Base-by-base conservation (phyloP, 2,113 vertebrate genomes). In the Hemichromis elongatus region DNA sequence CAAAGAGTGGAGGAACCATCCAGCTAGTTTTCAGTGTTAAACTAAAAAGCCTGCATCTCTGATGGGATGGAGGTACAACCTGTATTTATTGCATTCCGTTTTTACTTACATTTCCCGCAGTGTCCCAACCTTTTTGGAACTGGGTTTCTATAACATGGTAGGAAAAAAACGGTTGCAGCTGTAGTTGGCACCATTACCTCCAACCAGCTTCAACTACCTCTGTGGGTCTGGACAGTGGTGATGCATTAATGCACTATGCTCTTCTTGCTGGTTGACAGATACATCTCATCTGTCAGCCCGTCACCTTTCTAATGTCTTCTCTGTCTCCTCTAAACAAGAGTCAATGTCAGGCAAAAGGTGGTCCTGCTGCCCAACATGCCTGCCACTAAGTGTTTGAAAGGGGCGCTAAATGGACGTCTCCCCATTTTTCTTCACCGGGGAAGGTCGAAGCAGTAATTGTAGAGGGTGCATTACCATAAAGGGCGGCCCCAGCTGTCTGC, bases 371-470 rank as follows among this genome's bases (percentile, higher is more conserved):
- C 90, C 95, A 91, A 96, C 96, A 91, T 87, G 88, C 94, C 95
- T 97, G 95, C 93, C 95, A 93, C 95, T 95, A 95, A 96, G 92
- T 96, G 95, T 97, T 96, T 95, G 79, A 92, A 92, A 86, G 85
- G 95, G 93, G 82, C 77, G 92, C 88, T 94, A 93, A 95, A 90
- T 94, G 96, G 94, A 96, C 94, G 93, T 93, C 95, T 96, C 90
- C 94, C 95, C 95, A 94, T 95, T 95, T 95, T 96, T 93, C 91
- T 91, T 86, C 73, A 77, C 54, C 54, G 35, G 85, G 92, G 95
- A 96, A 96, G 97, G 96, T 97, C 96, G 96, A 90, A 95, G 94
- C 96, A 95, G 97, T 96, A 97, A 97, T 96, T 93, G 95, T 95
- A 86, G 24, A 83, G 94, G 93, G 90, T 92, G 93, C 91, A 96